Base-by-base conservation (phyloP, 1,140 invertebrate species). In the Drosophila azteca region DNA sequence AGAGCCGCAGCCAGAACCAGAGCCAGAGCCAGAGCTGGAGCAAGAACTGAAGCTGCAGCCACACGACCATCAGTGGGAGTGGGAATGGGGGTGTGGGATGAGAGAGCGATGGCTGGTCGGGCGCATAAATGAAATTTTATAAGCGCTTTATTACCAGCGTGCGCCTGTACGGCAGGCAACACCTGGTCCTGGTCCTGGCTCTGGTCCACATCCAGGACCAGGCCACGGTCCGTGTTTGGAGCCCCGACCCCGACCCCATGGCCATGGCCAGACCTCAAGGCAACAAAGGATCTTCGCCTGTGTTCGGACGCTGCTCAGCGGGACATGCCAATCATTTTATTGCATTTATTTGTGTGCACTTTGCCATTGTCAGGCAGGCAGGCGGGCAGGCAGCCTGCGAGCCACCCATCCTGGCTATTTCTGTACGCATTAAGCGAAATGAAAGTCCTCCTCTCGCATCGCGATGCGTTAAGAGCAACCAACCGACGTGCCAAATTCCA, bases 341-440 rank as follows among this genome's bases (percentile, higher is more conserved):
- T 87, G 82, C 83, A 82, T 82, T 87, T 88, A 87, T 87, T 88
- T 87, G 73, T 87, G 77, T 87, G 82, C 78, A 87, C 83, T 87
- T 88, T 79, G 66, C 65, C 82, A 87, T 88, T 87, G 82, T 87
- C 78, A 76, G 82, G 62, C 29, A 20, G 26, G 44, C 24, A 7
- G n/a, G 46, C 29, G 24, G 29, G 43, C 44, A 24, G 39, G 8
- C 29, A 1, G 29, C 1, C 26, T 1, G 35, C 49, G 24, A 44
- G 57, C 55, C 45, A 53, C 48, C 73, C 65, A 11, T 1, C 31
- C 4, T 11, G 35, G 35, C 35, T 13, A 39, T 39, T 11, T 57
- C 66, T 67, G 75, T 66, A 58, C 81, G 82, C 66, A 87, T 88
- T 88, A 87, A 87, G 66, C 79, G 83, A 88, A 87, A 88, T 87